A percentile compares a stretch with the other conserved stretches of the same genome.
Conservation (phyloP, 2,888 invertebrate species). For the Athalia circularis region DNA sequence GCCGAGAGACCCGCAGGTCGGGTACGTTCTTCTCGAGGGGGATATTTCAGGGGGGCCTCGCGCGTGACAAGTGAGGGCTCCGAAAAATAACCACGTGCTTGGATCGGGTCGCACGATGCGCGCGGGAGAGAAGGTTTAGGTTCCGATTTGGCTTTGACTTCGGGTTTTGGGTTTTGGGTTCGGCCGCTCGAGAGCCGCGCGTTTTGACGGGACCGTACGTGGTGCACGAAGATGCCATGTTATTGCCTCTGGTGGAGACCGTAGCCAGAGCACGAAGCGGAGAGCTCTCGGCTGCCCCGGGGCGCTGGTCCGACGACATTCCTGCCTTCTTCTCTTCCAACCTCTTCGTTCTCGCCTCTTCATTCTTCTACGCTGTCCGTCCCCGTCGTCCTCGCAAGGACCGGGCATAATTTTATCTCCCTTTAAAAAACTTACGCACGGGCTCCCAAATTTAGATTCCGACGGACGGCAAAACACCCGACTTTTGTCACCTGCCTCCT, state of each 20-base stretch:
- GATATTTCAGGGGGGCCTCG: conserved; percentile 51
- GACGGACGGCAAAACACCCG: conserved; percentile 62
- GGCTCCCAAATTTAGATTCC: conserved; percentile 61
- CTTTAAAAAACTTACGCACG: conserved; percentile 33
- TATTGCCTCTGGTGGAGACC: conserved; percentile 53
- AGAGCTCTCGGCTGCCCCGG: conserved; percentile 66
- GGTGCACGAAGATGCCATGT: conserved; percentile 45
- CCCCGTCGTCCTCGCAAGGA: conserved; percentile 55
- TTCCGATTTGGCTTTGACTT: no score
- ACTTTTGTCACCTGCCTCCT: conserved; percentile 66
- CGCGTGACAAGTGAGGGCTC: conserved; percentile 66
- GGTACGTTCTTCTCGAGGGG: conserved; percentile 16
- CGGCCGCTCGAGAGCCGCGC: conserved; percentile 49
- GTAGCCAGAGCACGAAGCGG: conserved; percentile 53
- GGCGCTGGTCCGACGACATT: conserved; percentile 74
- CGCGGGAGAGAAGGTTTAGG: conserved; percentile 51
- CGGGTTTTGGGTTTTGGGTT: no score
- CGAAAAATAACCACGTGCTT: conserved; percentile 54
- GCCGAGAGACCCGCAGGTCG: conserved; percentile 19
- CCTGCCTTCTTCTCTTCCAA: conserved; percentile 65
- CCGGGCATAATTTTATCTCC: conserved; percentile 47
- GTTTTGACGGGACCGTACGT: conserved; percentile 27
- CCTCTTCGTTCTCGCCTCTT: conserved; percentile 62
- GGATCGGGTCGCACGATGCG: conserved; percentile 15
- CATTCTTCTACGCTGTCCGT: conserved; percentile 63